Evolutionary conservation across 1,140 invertebrate species (phyloP), one percentile per base, ranked within the genome.

Genomic region (Lineus longissimus): DNA sequence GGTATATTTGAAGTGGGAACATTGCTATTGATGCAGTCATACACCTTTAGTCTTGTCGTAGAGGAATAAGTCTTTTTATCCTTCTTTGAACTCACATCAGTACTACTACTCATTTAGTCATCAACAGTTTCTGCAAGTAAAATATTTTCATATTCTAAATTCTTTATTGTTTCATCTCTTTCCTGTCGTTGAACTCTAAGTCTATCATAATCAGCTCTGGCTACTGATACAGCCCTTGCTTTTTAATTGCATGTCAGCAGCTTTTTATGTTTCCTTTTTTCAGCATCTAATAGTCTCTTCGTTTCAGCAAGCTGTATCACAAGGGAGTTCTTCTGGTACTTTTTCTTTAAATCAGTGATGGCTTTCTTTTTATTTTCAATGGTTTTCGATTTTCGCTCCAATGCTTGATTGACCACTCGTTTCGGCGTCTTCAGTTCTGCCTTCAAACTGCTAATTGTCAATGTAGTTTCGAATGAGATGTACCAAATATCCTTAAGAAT

Each of bases 51-150:
- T 9, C 55, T n/a, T 7, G 30, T 31, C 19, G 23, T 11, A 22
- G 55, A 57, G n/a, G 55, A 57, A 57, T 57, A 57, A 9, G 55
- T 57, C 30, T 57, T 57, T 57, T 11, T 17, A 19, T 57, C 23
- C 13, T 11, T 25, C 30, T 57, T 57, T 4, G 23, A 4, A 7
- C 4, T 29, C 2, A 33, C 27, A 4, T 7, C n/a, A 7, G 55
- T 25, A 51, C 33, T 36, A 15, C 6, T 7, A 7, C 6, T 7
- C 4, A 15, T 36, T 15, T 7, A n/a, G n/a, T 51, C 47, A 51
- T 27, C n/a, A 6, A 51, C 25, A 27, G 25, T 51, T 9, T 51
- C 47, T 27, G 6, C 47, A 19, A 51, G 25, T 51, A 51, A 23
- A 4, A 51, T 19, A 7, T 51, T 51, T 51, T 51, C 47, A 51